Base-by-base conservation (phyloP, 2,797 vertebrate genomes). In the Pseudochaenichthys georgianus region DNA sequence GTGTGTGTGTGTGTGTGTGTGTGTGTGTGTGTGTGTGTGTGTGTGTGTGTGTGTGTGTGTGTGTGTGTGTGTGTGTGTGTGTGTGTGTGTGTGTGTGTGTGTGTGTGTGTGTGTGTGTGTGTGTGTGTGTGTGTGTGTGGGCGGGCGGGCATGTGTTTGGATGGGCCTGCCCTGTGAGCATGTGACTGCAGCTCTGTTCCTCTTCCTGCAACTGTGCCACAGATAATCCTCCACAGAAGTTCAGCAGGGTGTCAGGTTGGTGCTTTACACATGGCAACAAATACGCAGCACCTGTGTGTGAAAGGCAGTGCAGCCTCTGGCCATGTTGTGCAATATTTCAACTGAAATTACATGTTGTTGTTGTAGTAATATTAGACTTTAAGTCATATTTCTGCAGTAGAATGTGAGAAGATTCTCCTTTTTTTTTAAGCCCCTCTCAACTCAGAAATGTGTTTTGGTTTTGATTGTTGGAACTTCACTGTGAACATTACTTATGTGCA, bases 151-250 rank as follows among this genome's bases (percentile, higher is more conserved):
- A 67, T 85, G 85, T 83, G 80, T 82, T 78, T 64, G 75, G 71
- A 78, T 87, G 48, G 74, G 75, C 71, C 64, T 70, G 43, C 13
- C 13, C 13, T 31, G 66, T 11, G 34, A 84, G 82, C 77, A 51
- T 84, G 81, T 84, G 80, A 83, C 78, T 86, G 73, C 51, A 58
- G 72, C 72, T 57, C 70, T 71, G 48, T 69, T 85, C 78, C 73
- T 80, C 84, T 76, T 78, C 61, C 73, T 84, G 80, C 68, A 78
- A 80, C 74, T 72, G 58, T 83, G 73, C 72, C 78, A 65, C 78
- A 76, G 66, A 64, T 83, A 75, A 85, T 88, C 83, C 87, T 82
- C 68, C 42, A 57, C 77, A 75, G 80, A 70, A 72, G 81, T 86
- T 80, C 79, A 86, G 78, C 76, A 61, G 71, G 68, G 78, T 77